Base-by-base conservation (phyloP, 35 echinoderm and acorn worm genomes). In the Holothuria glaberrima region DNA sequence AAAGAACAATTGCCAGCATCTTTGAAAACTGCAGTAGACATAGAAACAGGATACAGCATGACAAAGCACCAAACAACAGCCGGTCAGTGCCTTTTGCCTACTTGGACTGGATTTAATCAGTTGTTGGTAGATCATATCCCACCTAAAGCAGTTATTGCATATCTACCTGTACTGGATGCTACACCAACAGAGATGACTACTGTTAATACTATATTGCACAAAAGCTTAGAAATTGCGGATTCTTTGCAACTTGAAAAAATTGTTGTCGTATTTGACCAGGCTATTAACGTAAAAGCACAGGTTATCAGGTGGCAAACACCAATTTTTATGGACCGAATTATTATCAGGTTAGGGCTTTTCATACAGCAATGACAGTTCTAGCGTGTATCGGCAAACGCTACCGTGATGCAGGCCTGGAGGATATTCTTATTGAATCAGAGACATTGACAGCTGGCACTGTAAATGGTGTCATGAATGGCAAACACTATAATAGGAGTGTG, bases 311-410 rank as follows among this genome's bases (percentile, higher is more conserved):
- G 95, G 95, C 89, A 97, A 89, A 95, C 52, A 25, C 74, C 72
- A 75, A 35, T 73, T 6, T 93, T 91, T 58, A 79, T 59, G 83
- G 46, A 92, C 12, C 54, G 92, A 68, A 92, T 94, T 54, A 86
- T 97, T n/a, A 48, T 97, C 18, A 82, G 90, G 57, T 62, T 97
- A 24, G 95, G n/a, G 92, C 84, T 58, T 94, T 97, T 50, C 95
- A 97, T 57, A 97, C 95, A 19, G 86, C 92, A 7, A 97, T 94
- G 92, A 86, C 89, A 86, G 19, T 58, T 30, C 69, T 97, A 34
- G 83, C 89, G 4, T 91, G 91, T 64, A 93, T 71, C n/a, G 91
- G 91, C 16, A 88, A 88, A 59, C 72, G 74, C 7, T 92, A 63
- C 67, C 1, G 82, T 4, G 91, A 92, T 78, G 91, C 91, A 12